phyloP scores from a whole-genome alignment of 2,888 invertebrate species.

The Pterobdella sp. region DNA sequence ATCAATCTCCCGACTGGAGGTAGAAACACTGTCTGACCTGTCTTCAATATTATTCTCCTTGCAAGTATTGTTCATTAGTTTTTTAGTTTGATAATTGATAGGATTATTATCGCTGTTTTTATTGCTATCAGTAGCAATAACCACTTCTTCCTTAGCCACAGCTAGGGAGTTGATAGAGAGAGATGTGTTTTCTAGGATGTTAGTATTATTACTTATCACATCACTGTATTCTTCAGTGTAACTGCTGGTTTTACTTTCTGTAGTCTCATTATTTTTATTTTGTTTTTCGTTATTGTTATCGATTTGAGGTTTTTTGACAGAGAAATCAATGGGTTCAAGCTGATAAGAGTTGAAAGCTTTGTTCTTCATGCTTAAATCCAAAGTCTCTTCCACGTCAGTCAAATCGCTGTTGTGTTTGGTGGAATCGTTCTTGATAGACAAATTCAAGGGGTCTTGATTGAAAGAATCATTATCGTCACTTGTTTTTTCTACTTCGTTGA shows the following conservation, averaged over 20 bases:
- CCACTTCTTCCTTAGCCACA: conserved; percentile 27
- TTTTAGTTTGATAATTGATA: neutral
- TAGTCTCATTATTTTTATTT: neutral
- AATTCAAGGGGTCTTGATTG: conserved; percentile 34
- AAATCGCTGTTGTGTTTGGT: neutral
- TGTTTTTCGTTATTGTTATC: conserved; percentile 8
- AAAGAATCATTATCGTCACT: too few relatives aligned
- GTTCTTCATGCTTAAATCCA: conserved; percentile 40
- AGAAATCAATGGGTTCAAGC: conserved; percentile 67
- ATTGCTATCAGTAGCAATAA: conserved; percentile 12
- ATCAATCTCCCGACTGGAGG: neutral
- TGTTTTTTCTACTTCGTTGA: too few relatives aligned
- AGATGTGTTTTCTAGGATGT: conserved; percentile 6
- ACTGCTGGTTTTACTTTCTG: neutral
- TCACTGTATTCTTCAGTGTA: neutral
- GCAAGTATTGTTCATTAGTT: neutral
- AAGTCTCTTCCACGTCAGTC: conserved; percentile 30
- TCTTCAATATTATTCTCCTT: neutral
- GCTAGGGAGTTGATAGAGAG: conserved; percentile 23
- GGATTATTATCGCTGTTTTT: neutral
- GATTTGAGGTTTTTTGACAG: conserved; percentile 47
- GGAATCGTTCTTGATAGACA: conserved; percentile 32
- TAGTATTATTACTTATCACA: neutral
- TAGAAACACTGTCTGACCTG: neutral
- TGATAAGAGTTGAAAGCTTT: conserved; percentile 51